Conservation (phyloP, 2,888 invertebrate species). For the Oscheius sp. region DNA sequence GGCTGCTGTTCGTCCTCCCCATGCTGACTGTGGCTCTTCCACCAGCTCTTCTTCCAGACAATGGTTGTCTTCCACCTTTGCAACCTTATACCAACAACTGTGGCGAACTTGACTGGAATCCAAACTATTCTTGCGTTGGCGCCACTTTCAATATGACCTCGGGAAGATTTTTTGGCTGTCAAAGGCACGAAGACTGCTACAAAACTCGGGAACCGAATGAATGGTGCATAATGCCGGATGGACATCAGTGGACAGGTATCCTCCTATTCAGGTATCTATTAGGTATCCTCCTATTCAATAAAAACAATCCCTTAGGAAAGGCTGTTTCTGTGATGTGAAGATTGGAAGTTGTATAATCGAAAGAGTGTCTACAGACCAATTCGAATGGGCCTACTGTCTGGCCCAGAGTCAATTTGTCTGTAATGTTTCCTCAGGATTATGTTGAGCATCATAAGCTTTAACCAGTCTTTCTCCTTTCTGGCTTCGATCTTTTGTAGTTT, state of each 20-base stretch:
- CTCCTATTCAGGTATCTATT: background rate
- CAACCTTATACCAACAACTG: conserved; percentile 1
- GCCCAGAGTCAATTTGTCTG: conserved; percentile 14
- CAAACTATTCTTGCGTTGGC: conserved; percentile 27
- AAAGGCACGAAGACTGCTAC: conserved; percentile 17
- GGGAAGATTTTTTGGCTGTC: conserved; percentile 20
- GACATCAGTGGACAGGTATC: conserved; percentile 13
- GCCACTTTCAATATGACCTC: conserved; percentile 22
- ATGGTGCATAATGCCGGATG: conserved; percentile 17
- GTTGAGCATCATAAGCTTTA: background rate
- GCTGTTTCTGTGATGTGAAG: conserved; percentile 31
- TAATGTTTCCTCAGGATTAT: conserved; percentile 7
- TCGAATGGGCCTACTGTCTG: conserved; percentile 30
- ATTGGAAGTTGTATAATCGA: conserved; percentile 26
- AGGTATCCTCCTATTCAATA: no score
- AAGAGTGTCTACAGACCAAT: background rate
- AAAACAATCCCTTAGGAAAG: conserved; percentile 14
- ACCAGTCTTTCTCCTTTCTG: no score
- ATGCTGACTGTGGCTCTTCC: conserved; percentile 3
- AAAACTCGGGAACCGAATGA: conserved; percentile 20
- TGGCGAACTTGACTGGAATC: conserved; percentile 9
- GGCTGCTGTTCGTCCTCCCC: conserved; percentile 13
- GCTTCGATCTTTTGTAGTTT: no score
- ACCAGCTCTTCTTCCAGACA: background rate
- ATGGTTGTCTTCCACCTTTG: conserved; percentile 12